phyloP scores from a whole-genome alignment of 1,140 invertebrate genomes.

The Drosophila oshimai region DNA sequence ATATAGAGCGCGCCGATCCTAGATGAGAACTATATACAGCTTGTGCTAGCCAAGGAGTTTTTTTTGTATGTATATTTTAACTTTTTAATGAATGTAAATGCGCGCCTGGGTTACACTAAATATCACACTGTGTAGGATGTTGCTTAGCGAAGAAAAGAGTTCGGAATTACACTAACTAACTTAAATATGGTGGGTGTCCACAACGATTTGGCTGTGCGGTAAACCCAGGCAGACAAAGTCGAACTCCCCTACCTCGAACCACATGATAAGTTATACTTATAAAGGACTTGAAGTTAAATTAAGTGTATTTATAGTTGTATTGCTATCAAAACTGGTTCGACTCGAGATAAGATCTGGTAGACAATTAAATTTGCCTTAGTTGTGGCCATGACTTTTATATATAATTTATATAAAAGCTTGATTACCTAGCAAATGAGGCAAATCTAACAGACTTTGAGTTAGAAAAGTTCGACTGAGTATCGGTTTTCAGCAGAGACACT shows the following conservation, averaged over 20 bases:
- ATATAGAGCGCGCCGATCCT: conserved; percentile 22
- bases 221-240: not conserved
- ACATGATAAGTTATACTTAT: not conserved
- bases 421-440: not conserved
- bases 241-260: not conserved
- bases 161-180: conserved; percentile 57
- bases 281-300: not conserved
- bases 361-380: not conserved
- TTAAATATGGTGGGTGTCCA: conserved; percentile 1
- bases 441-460: not conserved
- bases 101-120: conserved; percentile 77
- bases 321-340: not conserved
- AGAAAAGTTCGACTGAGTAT: not conserved
- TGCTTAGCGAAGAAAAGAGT: conserved; percentile 67
- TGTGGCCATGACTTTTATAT: not conserved
- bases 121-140: conserved; percentile 83
- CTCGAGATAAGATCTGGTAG: not conserved
- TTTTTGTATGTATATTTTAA: conserved; percentile 4
- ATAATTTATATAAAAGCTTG: too few relatives aligned
- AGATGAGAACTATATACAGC: conserved; percentile 58
- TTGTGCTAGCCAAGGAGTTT: conserved; percentile 40
- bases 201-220: not conserved
- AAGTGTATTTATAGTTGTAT: not conserved
- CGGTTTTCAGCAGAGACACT: not conserved
- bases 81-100: conserved; percentile 24